Base-by-base conservation (phyloP, 2,113 vertebrate species). In the Eretmochelys imbricata region DNA sequence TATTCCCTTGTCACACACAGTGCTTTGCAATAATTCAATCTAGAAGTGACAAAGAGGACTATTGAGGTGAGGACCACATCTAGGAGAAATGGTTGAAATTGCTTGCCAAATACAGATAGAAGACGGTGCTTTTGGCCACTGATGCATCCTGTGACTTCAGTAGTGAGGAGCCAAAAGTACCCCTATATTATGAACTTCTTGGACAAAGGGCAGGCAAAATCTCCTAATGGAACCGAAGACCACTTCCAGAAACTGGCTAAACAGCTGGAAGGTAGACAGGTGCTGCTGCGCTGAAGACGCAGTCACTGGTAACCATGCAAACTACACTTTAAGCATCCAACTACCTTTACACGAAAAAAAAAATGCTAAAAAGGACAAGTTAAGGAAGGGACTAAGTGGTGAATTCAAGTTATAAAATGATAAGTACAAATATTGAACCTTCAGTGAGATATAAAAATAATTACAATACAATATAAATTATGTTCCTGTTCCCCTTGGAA, bases 41-140 rank as follows among this genome's bases (percentile, higher is more conserved):
- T 31, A 35, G 51, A 55, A 10, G 38, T 1, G 51, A 20, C 50
- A 81, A 0, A 1, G 19, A 1, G 19, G n/a, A 50, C 19, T 95
- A 65, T 51, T 80, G 14, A 4, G 87, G 51, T 75, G 78, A 55
- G 5, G 50, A 51, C 5, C 11, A 80, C 22, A 88, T 5, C 29
- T 86, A 72, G n/a, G 12, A 79, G 65, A 87, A 49, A 19, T 5
- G 27, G 8, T 55, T 7, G 6, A 51, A 1, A 2, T 69, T n/a
- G 80, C 48, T 0, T 12, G 31, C 49, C 24, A 14, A 86, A 54
- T 0, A 0, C 6, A 25, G 16, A 10, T 1, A 78, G 49, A 1
- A 78, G 20, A 25, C 25, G 65, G 38, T 0, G 7, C 3, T 92
- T 89, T 54, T 82, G n/a, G 53, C 35, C 76, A 9, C 4, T 82